These are phyloP conservation scores for Argentina silus DNA, from an alignment of 2,797 vertebrate genomes.

Conservation along the genomic window DNA sequence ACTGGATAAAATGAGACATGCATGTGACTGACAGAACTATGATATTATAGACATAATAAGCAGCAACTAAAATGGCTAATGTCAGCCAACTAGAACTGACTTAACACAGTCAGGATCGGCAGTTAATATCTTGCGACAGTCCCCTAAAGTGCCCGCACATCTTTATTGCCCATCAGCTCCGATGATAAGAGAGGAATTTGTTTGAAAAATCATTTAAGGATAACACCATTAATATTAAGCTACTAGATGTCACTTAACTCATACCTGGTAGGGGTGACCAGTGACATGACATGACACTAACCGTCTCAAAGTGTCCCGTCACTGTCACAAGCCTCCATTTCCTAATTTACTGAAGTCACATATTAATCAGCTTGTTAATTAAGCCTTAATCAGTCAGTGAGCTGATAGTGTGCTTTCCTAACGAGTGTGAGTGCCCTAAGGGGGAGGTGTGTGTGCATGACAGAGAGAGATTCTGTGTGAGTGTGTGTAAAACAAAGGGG, in stretches of 20 bases:
- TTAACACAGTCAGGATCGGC: too few relatives aligned
- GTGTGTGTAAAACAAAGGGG: neutral
- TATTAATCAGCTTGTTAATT: conserved; percentile 33
- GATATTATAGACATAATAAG: too few relatives aligned
- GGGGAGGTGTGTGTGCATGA: neutral
- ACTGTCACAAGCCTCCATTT: neutral
- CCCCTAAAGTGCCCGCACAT: too few relatives aligned
- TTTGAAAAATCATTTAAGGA: too few relatives aligned
- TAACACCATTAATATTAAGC: too few relatives aligned
- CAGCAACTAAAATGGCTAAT: too few relatives aligned
- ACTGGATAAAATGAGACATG: neutral
- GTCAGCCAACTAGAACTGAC: too few relatives aligned
- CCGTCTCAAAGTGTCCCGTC: too few relatives aligned
- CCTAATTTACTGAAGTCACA: neutral
- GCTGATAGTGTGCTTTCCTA: conserved; percentile 19
- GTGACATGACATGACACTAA: neutral
- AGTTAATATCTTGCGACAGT: too few relatives aligned
- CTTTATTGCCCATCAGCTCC: too few relatives aligned
- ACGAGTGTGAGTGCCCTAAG: conserved; percentile 9
- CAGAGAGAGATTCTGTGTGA: neutral
- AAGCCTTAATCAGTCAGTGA: conserved; percentile 22
- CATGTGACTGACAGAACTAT: neutral
- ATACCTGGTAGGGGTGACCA: neutral
- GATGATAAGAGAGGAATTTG: too few relatives aligned
- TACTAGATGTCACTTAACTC: neutral